A percentile compares a stretch with the other conserved stretches of the same genome.
Evolutionary conservation across 2,888 invertebrate species (phyloP).

Genomic region (Falcaria lacertinaria): DNA sequence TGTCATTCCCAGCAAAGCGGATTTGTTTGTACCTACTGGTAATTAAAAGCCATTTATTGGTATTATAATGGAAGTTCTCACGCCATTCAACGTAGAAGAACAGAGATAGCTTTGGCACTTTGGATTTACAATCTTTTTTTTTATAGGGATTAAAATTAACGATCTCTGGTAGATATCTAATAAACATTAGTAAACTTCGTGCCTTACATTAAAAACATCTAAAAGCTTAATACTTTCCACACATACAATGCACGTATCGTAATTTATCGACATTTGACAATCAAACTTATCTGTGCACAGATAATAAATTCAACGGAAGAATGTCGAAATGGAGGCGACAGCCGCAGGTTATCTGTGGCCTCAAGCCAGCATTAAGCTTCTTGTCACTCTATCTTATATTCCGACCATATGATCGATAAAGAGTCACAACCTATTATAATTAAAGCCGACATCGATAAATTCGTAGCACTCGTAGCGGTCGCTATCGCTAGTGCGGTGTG

Average conservation of each 20-base stretch:
- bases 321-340: constrained; percentile 40
- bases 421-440: constrained; percentile 56
- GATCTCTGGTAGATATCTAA: too few species aligned
- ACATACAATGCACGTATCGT: constrained; percentile 8
- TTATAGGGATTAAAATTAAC: too few species aligned
- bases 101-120: constrained; percentile 18
- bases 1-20: constrained; percentile 11
- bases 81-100: constrained; percentile 18
- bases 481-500: constrained; percentile 49
- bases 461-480: constrained; percentile 49
- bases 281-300: constrained; percentile 28
- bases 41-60: constrained; percentile 39
- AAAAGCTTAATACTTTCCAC: not conserved
- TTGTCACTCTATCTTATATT: constrained; percentile 48
- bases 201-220: not conserved
- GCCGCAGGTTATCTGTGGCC: constrained; percentile 36
- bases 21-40: constrained; percentile 33
- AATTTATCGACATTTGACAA: constrained; percentile 26
- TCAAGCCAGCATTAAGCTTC: constrained; percentile 46
- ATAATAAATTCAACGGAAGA: constrained; percentile 32
- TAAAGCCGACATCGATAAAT: constrained; percentile 49
- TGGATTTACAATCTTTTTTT: too few species aligned
- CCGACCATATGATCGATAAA: constrained; percentile 41
- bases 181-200: not conserved
- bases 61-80: constrained; percentile 20